These are phyloP conservation scores for Mechanitis mazaeus DNA, from an alignment of 2,888 invertebrate species.

Conservation along the genomic window DNA sequence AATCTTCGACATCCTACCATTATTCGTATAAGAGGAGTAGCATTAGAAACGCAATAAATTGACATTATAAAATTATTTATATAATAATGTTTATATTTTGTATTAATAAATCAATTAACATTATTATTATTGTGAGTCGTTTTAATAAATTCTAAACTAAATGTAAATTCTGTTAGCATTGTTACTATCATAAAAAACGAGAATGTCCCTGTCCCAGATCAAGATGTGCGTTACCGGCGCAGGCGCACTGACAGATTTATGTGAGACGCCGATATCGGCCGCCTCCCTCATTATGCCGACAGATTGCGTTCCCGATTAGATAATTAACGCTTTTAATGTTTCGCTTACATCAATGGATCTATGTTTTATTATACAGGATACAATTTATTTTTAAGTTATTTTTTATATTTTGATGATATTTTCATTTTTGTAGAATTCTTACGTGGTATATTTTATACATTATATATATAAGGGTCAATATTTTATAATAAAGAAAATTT, in stretches of 20 bases:
- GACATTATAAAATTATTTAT: too few species aligned
- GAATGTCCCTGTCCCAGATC: slow-evolving; percentile 41
- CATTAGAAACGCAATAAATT: too few species aligned
- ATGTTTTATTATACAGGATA: background rate
- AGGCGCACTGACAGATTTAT: slow-evolving; percentile 66
- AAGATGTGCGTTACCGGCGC: slow-evolving; percentile 60
- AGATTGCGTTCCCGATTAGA: slow-evolving; percentile 62
- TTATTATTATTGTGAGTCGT: too few species aligned
- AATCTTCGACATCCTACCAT: too few species aligned
- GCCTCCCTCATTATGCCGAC: slow-evolving; percentile 34
- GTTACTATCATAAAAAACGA: slow-evolving; percentile 1
- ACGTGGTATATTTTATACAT: too few species aligned
- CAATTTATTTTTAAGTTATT: background rate
- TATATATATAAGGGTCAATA: too few species aligned
- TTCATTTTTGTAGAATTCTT: too few species aligned
- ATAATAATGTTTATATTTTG: too few species aligned
- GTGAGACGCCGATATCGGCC: slow-evolving; percentile 50
- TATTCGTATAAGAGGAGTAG: too few species aligned
- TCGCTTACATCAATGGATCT: slow-evolving; percentile 12
- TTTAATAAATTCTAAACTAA: background rate
- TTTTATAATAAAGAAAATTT: background rate
- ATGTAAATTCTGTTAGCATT: slow-evolving; percentile 4
- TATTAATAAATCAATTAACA: too few species aligned
- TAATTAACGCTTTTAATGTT: slow-evolving; percentile 54
- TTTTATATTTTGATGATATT: too few species aligned